These are phyloP conservation scores for Grapholita molesta DNA, from an alignment of 1,140 invertebrate genomes.

Conservation along the genomic window DNA sequence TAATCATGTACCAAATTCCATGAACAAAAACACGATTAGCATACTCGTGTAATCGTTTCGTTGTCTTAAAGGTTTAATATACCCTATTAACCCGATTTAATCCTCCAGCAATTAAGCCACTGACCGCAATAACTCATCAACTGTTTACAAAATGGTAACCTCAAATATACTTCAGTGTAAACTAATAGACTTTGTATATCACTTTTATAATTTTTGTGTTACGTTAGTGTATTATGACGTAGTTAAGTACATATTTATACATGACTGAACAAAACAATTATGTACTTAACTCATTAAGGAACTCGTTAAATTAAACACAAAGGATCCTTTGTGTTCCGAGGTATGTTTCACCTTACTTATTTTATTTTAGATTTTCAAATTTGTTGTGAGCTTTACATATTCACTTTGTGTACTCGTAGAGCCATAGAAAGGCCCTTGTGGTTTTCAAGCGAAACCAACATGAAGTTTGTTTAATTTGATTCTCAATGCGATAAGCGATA, in stretches of 20 bases:
- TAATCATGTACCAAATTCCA: not conserved
- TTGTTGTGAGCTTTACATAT: not conserved
- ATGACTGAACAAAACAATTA: not conserved
- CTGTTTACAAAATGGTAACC: not conserved
- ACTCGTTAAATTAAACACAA: not conserved
- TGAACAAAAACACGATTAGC: slow-evolving; percentile 1
- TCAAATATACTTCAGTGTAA: not conserved
- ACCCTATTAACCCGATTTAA: slow-evolving; percentile 12
- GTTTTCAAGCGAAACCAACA: not conserved
- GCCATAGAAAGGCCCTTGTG: not conserved
- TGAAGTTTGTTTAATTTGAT: not conserved
- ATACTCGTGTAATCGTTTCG: slow-evolving; percentile 2
- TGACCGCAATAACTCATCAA: slow-evolving; percentile 11
- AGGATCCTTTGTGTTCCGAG: not conserved
- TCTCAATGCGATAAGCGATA: not conserved
- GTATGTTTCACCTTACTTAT: not conserved
- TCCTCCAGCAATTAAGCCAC: not conserved
- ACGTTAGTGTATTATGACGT: not conserved
- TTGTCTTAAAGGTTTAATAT: slow-evolving; percentile 11
- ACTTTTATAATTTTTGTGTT: not conserved
- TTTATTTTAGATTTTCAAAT: not conserved
- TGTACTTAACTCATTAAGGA: not conserved
- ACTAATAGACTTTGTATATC: not conserved
- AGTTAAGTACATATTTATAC: not conserved
- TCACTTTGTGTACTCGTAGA: not conserved